Base-by-base conservation (phyloP, 2,113 vertebrate genomes). In the Takifugu flavidus region DNA sequence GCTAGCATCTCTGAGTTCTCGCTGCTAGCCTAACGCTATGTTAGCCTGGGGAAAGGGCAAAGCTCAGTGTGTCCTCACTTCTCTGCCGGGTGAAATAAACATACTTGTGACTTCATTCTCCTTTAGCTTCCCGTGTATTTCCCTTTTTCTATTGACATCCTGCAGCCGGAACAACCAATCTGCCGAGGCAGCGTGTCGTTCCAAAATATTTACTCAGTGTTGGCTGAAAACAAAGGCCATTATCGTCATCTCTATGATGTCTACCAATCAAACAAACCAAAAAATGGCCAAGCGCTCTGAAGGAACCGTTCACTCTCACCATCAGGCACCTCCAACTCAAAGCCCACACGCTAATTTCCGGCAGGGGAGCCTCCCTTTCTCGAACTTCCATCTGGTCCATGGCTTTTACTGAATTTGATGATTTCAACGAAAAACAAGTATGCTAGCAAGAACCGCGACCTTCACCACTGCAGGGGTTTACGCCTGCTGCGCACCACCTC, bases 131-230 rank as follows among this genome's bases (percentile, higher is more conserved):
- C 67, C 68, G 62, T 70, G 72, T 71, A 78, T 75, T 77, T 52
- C 3, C 45, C 46, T 70, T 67, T 52, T 65, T 56, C 43, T 25
- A 13, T 45, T n/a, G 55, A 67, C 69, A 34, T 69, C 66, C 73
- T 27, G 25, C 74, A 51, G 76, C 54, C 65, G 63, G 47, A 70
- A 72, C 79, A 79, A 87, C 84, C 86, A 83, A 85, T 86, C 79
- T 67, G 61, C 59, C 26, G 25, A 72, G 78, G 55, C 86, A 88
- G 82, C 79, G 59, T 72, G 79, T 67, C 46, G 29, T 60, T 67
- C 45, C 59, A 78, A 86, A 87, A 88, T 87, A 87, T 89, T 90
- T 88, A 49, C 67, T 53, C 59, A 14, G 64, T 58, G 50, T 46
- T 82, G 65, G 61, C 54, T 59, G 65, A 69, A 84, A 34, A 79